phyloP scores from a whole-genome alignment of 2,113 vertebrate species.

The Dromas ardeola region DNA sequence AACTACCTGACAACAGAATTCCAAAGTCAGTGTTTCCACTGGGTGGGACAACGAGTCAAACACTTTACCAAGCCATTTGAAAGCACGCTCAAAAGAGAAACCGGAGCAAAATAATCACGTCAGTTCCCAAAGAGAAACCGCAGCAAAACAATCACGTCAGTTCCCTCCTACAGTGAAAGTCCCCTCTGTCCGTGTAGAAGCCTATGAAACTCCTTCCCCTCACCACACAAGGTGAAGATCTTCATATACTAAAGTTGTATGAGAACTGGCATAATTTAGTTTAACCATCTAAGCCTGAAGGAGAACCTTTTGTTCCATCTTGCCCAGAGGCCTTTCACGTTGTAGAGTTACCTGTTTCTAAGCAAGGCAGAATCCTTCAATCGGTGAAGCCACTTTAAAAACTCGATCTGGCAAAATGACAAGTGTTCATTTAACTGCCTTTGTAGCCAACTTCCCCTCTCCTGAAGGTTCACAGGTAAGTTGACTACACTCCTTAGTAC shows the following conservation, averaged over 20 bases:
- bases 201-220: background rate
- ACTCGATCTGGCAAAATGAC: background rate
- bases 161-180: background rate
- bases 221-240: background rate
- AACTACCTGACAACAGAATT: background rate
- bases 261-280: rapidly evolving
- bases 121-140: too few species aligned
- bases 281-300: background rate
- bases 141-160: background rate
- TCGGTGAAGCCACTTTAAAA: background rate
- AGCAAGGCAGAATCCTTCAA: background rate
- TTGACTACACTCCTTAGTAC: background rate
- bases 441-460: background rate
- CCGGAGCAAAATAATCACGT: background rate
- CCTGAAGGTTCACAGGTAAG: background rate
- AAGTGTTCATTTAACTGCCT: background rate
- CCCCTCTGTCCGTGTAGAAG: background rate
- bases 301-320: background rate
- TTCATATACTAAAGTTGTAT: rapidly evolving
- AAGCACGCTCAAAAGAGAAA: background rate
- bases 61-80: background rate
- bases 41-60: background rate
- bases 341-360: background rate
- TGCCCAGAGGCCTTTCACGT: background rate
- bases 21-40: background rate